Conservation (phyloP, 1,140 invertebrate species). For the Lanistes nyassanus region DNA sequence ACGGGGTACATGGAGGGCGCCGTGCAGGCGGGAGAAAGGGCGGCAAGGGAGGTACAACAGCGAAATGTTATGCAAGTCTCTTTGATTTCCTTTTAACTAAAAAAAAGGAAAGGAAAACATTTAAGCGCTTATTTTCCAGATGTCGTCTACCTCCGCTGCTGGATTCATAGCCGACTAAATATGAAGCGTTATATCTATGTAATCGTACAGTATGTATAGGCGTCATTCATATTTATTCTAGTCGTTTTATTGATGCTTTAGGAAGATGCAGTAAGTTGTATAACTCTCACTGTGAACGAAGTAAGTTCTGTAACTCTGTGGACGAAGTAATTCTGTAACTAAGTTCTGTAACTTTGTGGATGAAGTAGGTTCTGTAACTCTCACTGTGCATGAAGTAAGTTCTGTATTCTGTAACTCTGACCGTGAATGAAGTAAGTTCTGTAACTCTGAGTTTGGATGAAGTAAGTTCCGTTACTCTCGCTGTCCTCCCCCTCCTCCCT, state of each 20-base stretch:
- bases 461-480: no score
- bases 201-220: background rate
- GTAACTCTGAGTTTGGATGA: no score
- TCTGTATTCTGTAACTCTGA: no score
- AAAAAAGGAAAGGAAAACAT: background rate
- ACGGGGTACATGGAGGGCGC: constrained; percentile 72
- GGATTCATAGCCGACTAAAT: background rate
- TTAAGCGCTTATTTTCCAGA: background rate
- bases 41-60: constrained; percentile 68
- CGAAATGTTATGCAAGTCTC: background rate
- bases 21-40: constrained; percentile 69
- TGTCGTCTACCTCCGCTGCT: background rate
- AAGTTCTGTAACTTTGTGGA: no score
- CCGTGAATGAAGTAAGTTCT: no score
- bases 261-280: no score
- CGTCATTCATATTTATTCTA: background rate
- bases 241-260: no score
- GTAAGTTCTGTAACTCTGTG: background rate
- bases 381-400: no score
- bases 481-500: no score
- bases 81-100: background rate
- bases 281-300: no score
- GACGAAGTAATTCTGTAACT: background rate
- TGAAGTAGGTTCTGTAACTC: no score
- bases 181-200: no score